A percentile compares a stretch with the other conserved stretches of the same genome.
These are phyloP conservation scores for Melanotaenia parkinsoni DNA, from an alignment of 2,797 vertebrate genomes.

Conservation along the genomic window DNA sequence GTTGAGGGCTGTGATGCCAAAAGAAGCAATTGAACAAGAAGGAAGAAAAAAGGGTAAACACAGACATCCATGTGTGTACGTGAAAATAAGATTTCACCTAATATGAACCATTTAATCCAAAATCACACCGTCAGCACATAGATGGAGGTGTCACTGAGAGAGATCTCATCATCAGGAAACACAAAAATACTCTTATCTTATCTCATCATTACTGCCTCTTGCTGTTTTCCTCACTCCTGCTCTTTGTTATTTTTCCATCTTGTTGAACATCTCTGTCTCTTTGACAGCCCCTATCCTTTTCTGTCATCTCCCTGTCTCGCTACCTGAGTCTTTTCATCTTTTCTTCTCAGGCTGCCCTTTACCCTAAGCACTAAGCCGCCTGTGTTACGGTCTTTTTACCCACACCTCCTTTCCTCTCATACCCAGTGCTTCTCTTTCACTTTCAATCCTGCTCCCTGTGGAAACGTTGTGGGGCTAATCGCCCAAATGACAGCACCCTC, in stretches of 20 bases:
- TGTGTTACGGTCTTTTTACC: conserved; percentile 25
- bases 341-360: conserved; percentile 23
- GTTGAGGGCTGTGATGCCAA: conserved; percentile 19
- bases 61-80: conserved; percentile 28
- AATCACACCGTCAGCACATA: conserved; percentile 34
- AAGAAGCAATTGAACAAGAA: conserved; percentile 26
- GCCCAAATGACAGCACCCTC: conserved; percentile 59
- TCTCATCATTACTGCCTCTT: conserved; percentile 10
- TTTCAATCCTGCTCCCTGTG: conserved; percentile 44
- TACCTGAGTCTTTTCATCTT: conserved; percentile 43
- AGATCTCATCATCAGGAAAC: conserved; percentile 30
- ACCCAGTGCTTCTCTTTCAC: conserved; percentile 35
- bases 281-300: conserved; percentile 24
- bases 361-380: conserved; percentile 44
- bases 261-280: conserved; percentile 24
- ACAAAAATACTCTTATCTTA: conserved; percentile 5
- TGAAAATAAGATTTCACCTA: conserved; percentile 53
- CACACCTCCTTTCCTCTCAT: not conserved
- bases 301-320: conserved; percentile 41
- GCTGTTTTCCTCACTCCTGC: conserved; percentile 6
- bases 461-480: conserved; percentile 63
- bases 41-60: conserved; percentile 3
- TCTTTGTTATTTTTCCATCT: conserved; percentile 8
- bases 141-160: conserved; percentile 16
- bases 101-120: conserved; percentile 24